phyloP scores from a whole-genome alignment of 1,140 invertebrate genomes.

The Cotesia typhae region DNA sequence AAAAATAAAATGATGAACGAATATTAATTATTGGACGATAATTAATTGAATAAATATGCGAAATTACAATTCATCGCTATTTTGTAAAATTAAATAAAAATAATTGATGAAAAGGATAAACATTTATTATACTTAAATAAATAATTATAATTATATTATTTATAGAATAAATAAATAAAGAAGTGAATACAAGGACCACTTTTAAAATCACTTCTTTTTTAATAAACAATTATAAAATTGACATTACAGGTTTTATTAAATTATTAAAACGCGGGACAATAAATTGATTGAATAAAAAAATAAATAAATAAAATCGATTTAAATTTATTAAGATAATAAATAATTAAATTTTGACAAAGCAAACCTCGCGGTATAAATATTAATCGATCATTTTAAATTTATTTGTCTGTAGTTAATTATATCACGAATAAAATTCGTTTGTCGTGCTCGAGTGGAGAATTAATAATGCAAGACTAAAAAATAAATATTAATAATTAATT shows the following conservation, averaged over 20 bases:
- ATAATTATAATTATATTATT: no score
- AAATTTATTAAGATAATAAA: no score
- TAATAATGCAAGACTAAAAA: neutral
- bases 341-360: no score
- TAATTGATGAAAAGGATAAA: neutral
- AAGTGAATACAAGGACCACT: no score
- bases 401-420: no score
- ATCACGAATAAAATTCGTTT: neutral
- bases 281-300: neutral
- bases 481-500: neutral
- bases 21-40: neutral
- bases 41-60: slow-evolving; percentile 4
- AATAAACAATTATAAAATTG: no score
- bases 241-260: neutral
- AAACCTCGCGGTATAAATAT: no score
- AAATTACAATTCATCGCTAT: slow-evolving; percentile 12
- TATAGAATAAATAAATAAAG: no score
- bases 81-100: slow-evolving; percentile 6
- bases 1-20: neutral
- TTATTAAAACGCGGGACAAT: slow-evolving; percentile 10
- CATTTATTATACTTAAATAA: no score
- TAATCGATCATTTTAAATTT: no score
- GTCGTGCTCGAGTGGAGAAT: neutral
- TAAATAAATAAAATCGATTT: neutral
- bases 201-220: no score